Evolutionary conservation across 2,113 vertebrate genomes (phyloP).

Genomic region (Sus scrofa): DNA sequence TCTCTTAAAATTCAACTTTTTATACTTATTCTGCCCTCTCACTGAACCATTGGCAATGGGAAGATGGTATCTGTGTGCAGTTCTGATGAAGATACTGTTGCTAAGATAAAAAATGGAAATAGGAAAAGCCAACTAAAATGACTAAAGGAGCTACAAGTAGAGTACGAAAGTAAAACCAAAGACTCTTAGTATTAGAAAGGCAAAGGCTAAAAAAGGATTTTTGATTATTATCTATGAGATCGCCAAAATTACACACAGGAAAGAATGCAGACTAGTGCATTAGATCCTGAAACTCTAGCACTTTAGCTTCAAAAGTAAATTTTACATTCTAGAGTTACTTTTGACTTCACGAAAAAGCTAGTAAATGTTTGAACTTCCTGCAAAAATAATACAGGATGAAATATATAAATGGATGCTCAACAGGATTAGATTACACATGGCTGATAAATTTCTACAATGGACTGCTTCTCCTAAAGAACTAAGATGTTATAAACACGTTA

Average conservation of each 20-base stretch:
- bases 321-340: slow-evolving; percentile 1
- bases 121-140: slow-evolving; percentile 21
- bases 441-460: slow-evolving; percentile 1
- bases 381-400: slow-evolving; percentile 2
- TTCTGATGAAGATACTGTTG: not conserved
- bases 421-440: not conserved
- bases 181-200: not conserved
- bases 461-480: not conserved
- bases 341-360: slow-evolving; percentile 20
- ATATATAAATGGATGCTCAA: not conserved
- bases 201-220: not conserved
- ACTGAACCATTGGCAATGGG: not conserved
- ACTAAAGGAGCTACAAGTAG: not conserved
- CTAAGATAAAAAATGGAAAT: not conserved
- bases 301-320: slow-evolving; percentile 58
- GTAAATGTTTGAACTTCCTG: slow-evolving; percentile 19
- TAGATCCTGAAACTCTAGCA: not conserved
- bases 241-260: not conserved
- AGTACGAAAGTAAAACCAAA: slow-evolving; percentile 24
- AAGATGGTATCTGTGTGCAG: not conserved
- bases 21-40: slow-evolving; percentile 43
- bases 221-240: not conserved
- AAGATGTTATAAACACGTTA: not conserved
- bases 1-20: slow-evolving; percentile 10
- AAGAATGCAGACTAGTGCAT: slow-evolving; percentile 24